Conservation (phyloP, 2,888 invertebrate species). For the Leucania comma region DNA sequence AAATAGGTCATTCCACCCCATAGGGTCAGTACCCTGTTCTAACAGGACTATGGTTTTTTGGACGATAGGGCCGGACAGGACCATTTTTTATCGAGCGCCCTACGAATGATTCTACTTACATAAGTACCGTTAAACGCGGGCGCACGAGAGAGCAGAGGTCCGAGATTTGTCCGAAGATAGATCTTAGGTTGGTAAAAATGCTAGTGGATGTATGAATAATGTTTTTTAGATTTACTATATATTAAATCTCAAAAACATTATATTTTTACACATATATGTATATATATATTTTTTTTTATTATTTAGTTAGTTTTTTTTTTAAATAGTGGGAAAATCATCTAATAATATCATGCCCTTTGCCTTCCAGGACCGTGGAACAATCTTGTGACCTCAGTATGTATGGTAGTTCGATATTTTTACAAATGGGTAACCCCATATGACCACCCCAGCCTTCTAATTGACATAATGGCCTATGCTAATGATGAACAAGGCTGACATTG, state of each 20-base stretch:
- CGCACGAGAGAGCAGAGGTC: constrained; percentile 66
- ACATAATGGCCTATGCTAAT: background rate
- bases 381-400: no score
- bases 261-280: no score
- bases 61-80: constrained; percentile 72
- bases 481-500: background rate
- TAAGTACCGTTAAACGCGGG: constrained; percentile 84
- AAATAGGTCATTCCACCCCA: constrained; percentile 89
- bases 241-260: no score
- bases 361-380: no score
- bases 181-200: constrained; percentile 3
- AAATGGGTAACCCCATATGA: no score
- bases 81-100: constrained; percentile 88
- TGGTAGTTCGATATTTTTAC: no score
- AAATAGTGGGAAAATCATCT: no score
- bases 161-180: constrained; percentile 73
- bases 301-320: no score
- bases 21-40: constrained; percentile 84
- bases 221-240: background rate
- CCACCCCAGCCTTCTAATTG: no score
- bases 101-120: constrained; percentile 85
- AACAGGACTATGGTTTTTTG: constrained; percentile 89
- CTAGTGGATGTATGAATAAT: background rate
- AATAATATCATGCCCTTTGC: no score
- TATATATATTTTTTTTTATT: no score